These are phyloP conservation scores for Eutolmus rufibarbis DNA, from an alignment of 2,888 invertebrate species.

Conservation along the genomic window DNA sequence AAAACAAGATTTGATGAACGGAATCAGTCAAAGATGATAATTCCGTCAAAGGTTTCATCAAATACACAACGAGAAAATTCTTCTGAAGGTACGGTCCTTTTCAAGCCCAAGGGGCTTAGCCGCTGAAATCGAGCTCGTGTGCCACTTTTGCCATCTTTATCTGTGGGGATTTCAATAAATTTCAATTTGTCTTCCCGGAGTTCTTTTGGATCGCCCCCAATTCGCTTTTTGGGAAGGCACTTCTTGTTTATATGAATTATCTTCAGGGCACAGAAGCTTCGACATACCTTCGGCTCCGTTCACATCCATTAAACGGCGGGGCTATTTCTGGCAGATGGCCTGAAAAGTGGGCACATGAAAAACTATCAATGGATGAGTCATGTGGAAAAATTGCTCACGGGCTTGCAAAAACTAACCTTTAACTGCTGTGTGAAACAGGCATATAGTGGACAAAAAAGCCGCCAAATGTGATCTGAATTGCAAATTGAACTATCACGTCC, in stretches of 20 bases:
- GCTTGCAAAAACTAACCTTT: neutral
- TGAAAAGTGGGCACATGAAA: neutral
- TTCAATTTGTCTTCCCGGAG: neutral
- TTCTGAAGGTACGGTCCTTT: neutral
- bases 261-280: neutral
- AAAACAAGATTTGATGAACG: neutral
- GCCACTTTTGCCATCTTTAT: neutral
- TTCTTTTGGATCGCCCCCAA: neutral
- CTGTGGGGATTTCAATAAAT: neutral
- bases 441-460: neutral
- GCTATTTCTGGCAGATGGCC: neutral
- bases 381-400: neutral
- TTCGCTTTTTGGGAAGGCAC: neutral
- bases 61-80: neutral
- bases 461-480: conserved; percentile 13
- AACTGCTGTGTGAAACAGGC: neutral
- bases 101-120: neutral
- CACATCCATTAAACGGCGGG: neutral
- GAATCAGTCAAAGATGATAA: neutral
- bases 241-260: neutral
- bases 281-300: neutral
- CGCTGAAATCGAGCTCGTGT: neutral
- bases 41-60: neutral
- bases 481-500: conserved; percentile 21
- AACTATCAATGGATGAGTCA: neutral